Evolutionary conservation across 2,797 vertebrate species (phyloP).

Genomic region (Cynopterus sphinx): DNA sequence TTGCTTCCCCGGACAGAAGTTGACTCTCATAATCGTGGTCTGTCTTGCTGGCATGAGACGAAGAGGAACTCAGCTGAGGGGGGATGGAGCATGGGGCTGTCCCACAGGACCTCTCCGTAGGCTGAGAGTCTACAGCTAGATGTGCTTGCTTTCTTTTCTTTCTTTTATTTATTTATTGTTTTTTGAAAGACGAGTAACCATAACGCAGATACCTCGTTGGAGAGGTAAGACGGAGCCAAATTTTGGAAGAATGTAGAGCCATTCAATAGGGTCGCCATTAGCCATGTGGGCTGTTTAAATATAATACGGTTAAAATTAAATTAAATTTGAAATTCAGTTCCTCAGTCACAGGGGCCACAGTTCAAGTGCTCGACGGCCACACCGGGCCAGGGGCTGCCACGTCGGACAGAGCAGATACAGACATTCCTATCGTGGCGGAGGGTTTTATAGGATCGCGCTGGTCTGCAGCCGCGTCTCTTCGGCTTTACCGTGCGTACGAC

Average conservation of each 20-base stretch:
- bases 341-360: not conserved
- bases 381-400: not conserved
- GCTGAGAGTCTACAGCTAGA: not conserved
- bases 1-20: not conserved
- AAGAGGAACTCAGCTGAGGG: not conserved
- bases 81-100: not conserved
- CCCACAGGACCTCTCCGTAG: not conserved
- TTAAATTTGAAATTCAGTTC: not conserved
- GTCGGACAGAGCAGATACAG: not conserved
- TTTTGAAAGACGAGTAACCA: not conserved
- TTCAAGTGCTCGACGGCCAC: not conserved
- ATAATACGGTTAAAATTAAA: not conserved
- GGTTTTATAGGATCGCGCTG: not conserved
- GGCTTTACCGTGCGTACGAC: accelerated
- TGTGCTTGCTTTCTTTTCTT: not conserved
- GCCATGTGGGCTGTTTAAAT: not conserved
- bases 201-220: not conserved
- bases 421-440: not conserved
- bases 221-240: not conserved
- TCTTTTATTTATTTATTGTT: not conserved
- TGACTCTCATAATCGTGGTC: not conserved
- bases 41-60: not conserved
- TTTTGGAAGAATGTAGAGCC: not conserved
- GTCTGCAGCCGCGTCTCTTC: not conserved
- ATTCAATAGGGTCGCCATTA: not conserved